Conservation (phyloP, 2,888 invertebrate genomes). For the Eupeodes latifasciatus region DNA sequence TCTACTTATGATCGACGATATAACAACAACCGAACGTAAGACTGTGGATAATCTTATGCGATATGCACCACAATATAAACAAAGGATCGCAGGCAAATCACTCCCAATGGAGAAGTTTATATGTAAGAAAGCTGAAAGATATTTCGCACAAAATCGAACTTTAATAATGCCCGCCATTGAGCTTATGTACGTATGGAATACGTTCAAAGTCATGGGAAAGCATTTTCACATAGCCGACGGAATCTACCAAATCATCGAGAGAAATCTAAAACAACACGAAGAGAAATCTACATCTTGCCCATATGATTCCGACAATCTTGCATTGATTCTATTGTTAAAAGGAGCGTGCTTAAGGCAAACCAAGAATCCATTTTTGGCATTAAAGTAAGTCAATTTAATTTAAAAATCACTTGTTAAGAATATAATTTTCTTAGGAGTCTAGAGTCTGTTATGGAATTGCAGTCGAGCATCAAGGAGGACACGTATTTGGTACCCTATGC, state of each 20-base stretch:
- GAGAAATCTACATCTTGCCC: constrained; percentile 63
- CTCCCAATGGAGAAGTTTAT: constrained; percentile 98
- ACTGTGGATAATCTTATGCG: constrained; percentile 88
- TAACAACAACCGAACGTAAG: constrained; percentile 85
- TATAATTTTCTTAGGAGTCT: constrained; percentile 77
- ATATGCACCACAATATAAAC: constrained; percentile 91
- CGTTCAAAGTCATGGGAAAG: constrained; percentile 92
- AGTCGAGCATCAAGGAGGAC: constrained; percentile 91
- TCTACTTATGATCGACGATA: constrained; percentile 86
- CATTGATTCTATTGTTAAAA: constrained; percentile 90
- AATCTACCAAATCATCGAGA: constrained; percentile 87
- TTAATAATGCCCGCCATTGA: constrained; percentile 94
- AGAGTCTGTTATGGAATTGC: constrained; percentile 84
- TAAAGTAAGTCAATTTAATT: constrained; percentile 86
- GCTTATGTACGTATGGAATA: constrained; percentile 96
- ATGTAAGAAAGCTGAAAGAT: constrained; percentile 93
- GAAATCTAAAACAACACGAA: constrained; percentile 82
- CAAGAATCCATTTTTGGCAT: constrained; percentile 90
- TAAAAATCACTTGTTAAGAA: background rate
- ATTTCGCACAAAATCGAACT: constrained; percentile 89
- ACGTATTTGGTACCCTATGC: constrained; percentile 94
- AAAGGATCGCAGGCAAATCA: constrained; percentile 97
- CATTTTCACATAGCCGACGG: constrained; percentile 87
- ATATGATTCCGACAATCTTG: constrained; percentile 89
- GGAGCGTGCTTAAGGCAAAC: constrained; percentile 93